Conservation (phyloP, 2,113 vertebrate genomes). For the Elephantulus edwardii region DNA sequence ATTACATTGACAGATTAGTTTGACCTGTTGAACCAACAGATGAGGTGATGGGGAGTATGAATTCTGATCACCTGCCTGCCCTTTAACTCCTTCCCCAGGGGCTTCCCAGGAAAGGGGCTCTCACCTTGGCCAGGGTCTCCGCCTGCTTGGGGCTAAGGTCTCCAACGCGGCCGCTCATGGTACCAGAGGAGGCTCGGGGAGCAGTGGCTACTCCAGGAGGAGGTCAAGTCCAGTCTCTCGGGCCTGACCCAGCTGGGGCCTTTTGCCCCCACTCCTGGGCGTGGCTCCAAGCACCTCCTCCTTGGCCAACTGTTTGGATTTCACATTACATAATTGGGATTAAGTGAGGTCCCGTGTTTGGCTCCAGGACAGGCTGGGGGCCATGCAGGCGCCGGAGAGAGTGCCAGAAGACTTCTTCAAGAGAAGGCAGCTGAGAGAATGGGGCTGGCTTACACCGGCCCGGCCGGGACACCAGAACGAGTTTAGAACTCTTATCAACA, state of each 20-base stretch:
- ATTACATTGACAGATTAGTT: neutral
- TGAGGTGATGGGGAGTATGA: neutral
- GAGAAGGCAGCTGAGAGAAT: neutral
- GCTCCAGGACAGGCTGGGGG: constrained; percentile 42
- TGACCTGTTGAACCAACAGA: neutral
- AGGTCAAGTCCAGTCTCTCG: neutral
- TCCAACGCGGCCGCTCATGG: constrained; percentile 92
- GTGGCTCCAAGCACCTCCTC: constrained; percentile 32
- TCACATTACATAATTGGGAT: constrained; percentile 73
- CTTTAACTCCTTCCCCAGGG: neutral
- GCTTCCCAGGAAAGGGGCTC: neutral
- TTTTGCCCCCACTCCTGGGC: constrained; percentile 63
- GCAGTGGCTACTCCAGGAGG: neutral
- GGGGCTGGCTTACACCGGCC: neutral
- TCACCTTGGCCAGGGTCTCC: constrained; percentile 90
- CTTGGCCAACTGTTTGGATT: constrained; percentile 31
- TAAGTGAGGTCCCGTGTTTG: constrained; percentile 66
- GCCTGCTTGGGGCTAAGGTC: constrained; percentile 92
- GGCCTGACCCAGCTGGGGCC: neutral
- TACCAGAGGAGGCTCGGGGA: neutral
- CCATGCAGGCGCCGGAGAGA: neutral
- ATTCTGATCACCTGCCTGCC: fast-evolving
- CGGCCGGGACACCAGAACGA: neutral
- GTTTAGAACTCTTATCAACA: fast-evolving
- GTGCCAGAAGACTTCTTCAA: neutral